These are phyloP conservation scores for Piaya cayana DNA, from an alignment of 2,113 vertebrate genomes.

Conservation along the genomic window DNA sequence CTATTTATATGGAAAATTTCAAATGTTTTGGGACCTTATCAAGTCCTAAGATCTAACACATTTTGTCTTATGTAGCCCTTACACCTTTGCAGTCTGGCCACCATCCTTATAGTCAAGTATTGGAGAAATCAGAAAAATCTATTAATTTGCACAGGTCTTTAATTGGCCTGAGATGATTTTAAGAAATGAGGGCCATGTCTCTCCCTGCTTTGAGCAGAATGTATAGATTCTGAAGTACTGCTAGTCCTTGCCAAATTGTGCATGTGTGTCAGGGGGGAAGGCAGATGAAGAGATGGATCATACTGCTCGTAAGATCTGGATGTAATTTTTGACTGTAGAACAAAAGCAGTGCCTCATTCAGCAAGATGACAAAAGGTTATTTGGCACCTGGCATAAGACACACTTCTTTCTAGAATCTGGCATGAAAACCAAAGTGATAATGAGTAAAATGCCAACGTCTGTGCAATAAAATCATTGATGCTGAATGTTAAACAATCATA, in stretches of 20 bases:
- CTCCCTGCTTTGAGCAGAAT: conserved; percentile 9
- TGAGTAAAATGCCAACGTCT: conserved; percentile 76
- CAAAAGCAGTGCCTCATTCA: conserved; percentile 75
- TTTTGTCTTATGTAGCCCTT: neutral
- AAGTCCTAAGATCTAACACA: neutral
- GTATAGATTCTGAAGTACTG: conserved; percentile 22
- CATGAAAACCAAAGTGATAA: conserved; percentile 68
- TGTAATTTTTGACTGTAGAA: conserved; percentile 72
- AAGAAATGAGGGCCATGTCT: neutral
- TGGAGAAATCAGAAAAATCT: neutral
- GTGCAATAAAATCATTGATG: conserved; percentile 74
- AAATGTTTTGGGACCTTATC: neutral
- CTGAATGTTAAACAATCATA: conserved; percentile 76
- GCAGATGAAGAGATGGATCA: conserved; percentile 61
- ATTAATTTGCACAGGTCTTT: neutral
- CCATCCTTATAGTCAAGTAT: neutral
- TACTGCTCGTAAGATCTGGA: conserved; percentile 43
- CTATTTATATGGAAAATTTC: conserved; percentile 27
- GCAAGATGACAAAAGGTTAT: conserved; percentile 77
- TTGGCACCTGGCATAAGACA: conserved; percentile 74
- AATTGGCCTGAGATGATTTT: conserved; percentile 10
- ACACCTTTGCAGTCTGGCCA: neutral
- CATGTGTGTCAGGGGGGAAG: conserved; percentile 16
- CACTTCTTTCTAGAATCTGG: conserved; percentile 70
- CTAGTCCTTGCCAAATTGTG: conserved; percentile 6